Evolutionary conservation across 2,888 invertebrate species (phyloP).

Genomic region (Pristionchus entomophagus): DNA sequence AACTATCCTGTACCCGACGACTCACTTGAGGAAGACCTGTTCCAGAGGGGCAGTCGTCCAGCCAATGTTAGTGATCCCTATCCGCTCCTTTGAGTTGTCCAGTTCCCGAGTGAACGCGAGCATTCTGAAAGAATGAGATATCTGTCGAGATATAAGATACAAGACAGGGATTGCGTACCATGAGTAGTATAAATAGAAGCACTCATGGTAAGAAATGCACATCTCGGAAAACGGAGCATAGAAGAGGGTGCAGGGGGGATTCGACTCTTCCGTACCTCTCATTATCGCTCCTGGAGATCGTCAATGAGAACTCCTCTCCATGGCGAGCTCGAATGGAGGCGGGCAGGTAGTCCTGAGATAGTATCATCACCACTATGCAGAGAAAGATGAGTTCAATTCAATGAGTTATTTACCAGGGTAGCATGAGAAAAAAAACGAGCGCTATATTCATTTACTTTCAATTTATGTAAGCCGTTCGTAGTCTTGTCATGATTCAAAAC

Average conservation of each 20-base stretch:
- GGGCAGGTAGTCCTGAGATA: background rate
- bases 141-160: no score
- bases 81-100: background rate
- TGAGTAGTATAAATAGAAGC: no score
- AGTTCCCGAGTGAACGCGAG: background rate
- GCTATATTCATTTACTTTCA: no score
- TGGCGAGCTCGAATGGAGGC: background rate
- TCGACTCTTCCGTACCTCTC: background rate
- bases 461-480: no score
- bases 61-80: slow-evolving; percentile 60
- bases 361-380: background rate
- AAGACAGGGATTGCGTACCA: no score
- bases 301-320: background rate
- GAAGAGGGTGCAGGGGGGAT: no score
- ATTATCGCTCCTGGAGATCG: background rate
- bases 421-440: no score
- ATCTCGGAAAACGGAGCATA: no score
- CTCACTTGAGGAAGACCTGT: slow-evolving; percentile 67
- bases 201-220: no score
- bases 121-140: background rate
- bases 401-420: no score
- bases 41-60: slow-evolving; percentile 68
- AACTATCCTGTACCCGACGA: no score
- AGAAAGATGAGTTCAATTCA: no score
- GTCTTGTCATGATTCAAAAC: background rate